Evolutionary conservation across 2,797 vertebrate genomes (phyloP).

Genomic region (Typhlichthys eigenmanni): DNA sequence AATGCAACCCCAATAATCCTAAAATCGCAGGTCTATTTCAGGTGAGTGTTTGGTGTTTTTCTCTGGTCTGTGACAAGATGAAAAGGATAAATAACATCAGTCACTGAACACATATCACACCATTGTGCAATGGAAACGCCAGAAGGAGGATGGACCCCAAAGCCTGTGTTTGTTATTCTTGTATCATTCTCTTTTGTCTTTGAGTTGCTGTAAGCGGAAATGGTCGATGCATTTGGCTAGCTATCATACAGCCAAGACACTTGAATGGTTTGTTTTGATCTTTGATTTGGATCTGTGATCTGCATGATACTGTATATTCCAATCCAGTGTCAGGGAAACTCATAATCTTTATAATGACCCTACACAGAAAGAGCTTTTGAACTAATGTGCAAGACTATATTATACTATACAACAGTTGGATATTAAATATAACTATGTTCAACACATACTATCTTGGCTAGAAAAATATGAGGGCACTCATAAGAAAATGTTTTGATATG

Average conservation of each 20-base stretch:
- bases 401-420: too few relatives aligned
- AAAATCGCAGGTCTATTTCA: conserved; percentile 61
- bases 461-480: conserved; percentile 25
- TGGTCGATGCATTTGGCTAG: conserved; percentile 42
- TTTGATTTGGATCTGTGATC: conserved; percentile 61
- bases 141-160: conserved; percentile 45
- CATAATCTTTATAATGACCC: conserved; percentile 55
- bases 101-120: conserved; percentile 51
- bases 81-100: conserved; percentile 71
- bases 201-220: conserved; percentile 52
- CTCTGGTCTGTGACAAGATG: conserved; percentile 63
- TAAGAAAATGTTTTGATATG: conserved; percentile 39
- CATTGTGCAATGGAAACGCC: conserved; percentile 70
- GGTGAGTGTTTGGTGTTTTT: conserved; percentile 50
- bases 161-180: conserved; percentile 53
- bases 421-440: too few relatives aligned
- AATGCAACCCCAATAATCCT: conserved; percentile 45
- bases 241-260: conserved; percentile 43
- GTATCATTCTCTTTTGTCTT: conserved; percentile 55
- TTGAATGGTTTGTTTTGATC: conserved; percentile 61
- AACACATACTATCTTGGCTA: too few relatives aligned
- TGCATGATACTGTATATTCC: conserved; percentile 49
- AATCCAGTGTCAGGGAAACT: conserved; percentile 35
- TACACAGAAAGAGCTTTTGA: conserved; percentile 35
- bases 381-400: conserved; percentile 12